Conservation (phyloP, 2,888 invertebrate species). For the Lagria hirta region DNA sequence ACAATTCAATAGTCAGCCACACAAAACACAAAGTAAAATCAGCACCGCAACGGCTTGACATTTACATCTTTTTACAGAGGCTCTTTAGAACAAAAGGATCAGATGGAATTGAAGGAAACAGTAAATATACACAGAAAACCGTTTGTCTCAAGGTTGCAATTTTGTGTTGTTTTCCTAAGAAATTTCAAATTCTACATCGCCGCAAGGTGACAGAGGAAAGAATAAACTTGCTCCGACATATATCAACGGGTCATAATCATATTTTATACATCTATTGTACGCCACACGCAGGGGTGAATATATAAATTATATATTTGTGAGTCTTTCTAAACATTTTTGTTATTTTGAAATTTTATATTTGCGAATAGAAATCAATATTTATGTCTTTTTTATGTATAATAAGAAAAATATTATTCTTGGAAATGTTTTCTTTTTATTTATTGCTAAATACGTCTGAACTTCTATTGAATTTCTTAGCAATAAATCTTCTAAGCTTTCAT, state of each 20-base stretch:
- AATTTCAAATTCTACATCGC: conserved; percentile 22
- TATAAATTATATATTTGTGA: conserved; percentile 40
- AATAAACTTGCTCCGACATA: conserved; percentile 29
- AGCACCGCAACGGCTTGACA: conserved; percentile 31
- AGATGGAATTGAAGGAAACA: conserved; percentile 23
- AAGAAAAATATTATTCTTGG: conserved; percentile 24
- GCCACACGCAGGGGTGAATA: conserved; percentile 37
- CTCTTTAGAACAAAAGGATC: conserved; percentile 21
- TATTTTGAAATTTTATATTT: conserved; percentile 25
- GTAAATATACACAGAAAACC: conserved; percentile 28
- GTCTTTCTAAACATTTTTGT: conserved; percentile 29
- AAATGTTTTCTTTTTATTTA: conserved; percentile 28
- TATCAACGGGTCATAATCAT: conserved; percentile 39
- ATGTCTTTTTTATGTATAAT: conserved; percentile 28
- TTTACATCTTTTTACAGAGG: conserved; percentile 29
- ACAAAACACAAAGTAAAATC: conserved; percentile 30
- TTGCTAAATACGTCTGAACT: conserved; percentile 27
- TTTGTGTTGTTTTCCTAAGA: conserved; percentile 27
- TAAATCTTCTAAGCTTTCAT: no score
- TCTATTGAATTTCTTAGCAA: conserved; percentile 16
- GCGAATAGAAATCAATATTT: conserved; percentile 30
- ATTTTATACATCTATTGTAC: conserved; percentile 38
- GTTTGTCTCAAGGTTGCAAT: conserved; percentile 30
- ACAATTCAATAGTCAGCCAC: conserved; percentile 28
- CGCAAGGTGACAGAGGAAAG: conserved; percentile 22